These are phyloP conservation scores for Eupithecia dodoneata DNA, from an alignment of 2,888 invertebrate species.

Conservation along the genomic window DNA sequence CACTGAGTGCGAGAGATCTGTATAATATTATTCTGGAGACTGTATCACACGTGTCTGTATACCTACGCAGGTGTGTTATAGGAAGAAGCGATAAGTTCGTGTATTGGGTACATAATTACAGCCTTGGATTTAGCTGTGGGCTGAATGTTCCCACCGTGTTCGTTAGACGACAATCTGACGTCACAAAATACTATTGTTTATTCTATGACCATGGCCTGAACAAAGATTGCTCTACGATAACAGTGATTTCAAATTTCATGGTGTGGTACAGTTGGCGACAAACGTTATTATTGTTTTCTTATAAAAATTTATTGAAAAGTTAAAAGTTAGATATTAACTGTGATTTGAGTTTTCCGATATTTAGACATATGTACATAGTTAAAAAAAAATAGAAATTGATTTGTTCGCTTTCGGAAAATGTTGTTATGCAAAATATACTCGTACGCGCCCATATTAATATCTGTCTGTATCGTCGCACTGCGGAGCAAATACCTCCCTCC, in stretches of 20 bases:
- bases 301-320: no score
- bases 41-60: background rate
- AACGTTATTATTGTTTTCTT: background rate
- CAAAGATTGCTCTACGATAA: background rate
- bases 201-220: background rate
- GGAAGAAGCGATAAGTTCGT: slow-evolving; percentile 11
- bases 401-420: background rate
- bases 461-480: background rate
- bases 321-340: no score
- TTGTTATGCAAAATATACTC: no score
- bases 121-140: background rate
- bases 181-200: background rate
- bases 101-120: slow-evolving; percentile 4
- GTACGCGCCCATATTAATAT: no score
- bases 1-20: no score
- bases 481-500: background rate
- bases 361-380: no score
- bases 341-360: no score
- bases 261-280: background rate
- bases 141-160: background rate
- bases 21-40: background rate
- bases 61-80: background rate
- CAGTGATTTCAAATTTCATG: background rate
- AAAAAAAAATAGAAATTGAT: background rate
- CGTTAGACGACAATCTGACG: background rate